Percentiles rank a stretch among this genome's conserved stretches.
Conservation (phyloP, 2,113 vertebrate genomes). For the Accipiter cooperii region DNA sequence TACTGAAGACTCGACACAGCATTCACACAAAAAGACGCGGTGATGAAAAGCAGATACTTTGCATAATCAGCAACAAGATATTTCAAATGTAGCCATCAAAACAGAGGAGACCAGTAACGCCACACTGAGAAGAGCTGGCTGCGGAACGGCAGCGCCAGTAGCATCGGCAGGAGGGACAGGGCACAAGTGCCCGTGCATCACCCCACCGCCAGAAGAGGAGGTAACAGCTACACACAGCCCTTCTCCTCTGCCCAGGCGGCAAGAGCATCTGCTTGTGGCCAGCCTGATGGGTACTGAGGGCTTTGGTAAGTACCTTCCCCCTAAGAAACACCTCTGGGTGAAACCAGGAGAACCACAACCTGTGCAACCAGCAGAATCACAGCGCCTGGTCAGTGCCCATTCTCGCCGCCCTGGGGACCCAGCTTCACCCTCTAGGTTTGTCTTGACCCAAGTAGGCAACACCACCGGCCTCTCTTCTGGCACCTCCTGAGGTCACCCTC, state of each 20-base stretch:
- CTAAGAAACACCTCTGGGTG: not conserved
- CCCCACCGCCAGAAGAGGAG: not conserved
- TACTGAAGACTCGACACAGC: not conserved
- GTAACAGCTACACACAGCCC: not conserved
- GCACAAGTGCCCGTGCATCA: rapidly evolving
- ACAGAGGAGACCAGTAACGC: not conserved
- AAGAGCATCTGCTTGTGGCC: not conserved
- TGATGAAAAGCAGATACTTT: conserved; percentile 5
- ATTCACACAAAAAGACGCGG: not conserved
- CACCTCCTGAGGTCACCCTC: not conserved
- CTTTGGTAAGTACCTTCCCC: not conserved
- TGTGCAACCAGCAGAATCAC: not conserved
- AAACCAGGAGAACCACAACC: not conserved
- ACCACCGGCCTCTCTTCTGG: not conserved
- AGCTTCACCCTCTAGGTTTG: not conserved
- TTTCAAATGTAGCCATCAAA: not conserved
- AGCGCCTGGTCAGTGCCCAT: not conserved
- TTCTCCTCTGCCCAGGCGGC: not conserved
- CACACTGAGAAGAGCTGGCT: not conserved
- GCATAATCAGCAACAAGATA: not conserved
- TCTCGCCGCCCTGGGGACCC: rapidly evolving
- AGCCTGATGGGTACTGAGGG: rapidly evolving
- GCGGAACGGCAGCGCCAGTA: not conserved
- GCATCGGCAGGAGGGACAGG: rapidly evolving
- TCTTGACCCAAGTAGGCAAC: not conserved